phyloP scores from a whole-genome alignment of 2,888 invertebrate species.

The Leuctra nigra region DNA sequence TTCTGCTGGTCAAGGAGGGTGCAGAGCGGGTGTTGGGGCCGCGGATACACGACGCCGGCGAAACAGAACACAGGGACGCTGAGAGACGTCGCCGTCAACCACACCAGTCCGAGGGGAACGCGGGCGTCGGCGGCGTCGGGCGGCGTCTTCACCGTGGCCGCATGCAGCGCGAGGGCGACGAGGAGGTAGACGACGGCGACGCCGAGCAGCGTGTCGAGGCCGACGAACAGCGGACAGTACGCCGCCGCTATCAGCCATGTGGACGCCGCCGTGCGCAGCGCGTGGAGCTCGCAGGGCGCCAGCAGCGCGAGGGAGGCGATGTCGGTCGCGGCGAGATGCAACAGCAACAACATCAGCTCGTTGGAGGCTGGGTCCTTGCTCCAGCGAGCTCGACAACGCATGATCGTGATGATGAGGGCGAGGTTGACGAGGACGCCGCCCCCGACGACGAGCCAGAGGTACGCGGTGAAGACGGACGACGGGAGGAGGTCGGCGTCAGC shows the following conservation, averaged over 20 bases:
- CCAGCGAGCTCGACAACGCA: constrained; percentile 1
- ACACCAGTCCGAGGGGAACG: constrained; percentile 1
- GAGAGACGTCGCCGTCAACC: constrained; percentile 2
- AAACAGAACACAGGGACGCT: constrained; percentile 1
- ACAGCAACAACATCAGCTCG: constrained; percentile 12
- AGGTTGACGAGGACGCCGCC: constrained; percentile 11
- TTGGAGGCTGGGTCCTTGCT: neutral
- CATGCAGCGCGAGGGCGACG: constrained; percentile 11
- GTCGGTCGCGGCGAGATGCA: constrained; percentile 14
- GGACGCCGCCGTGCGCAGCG: neutral
- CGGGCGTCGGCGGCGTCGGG: neutral
- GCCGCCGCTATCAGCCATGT: constrained; percentile 4
- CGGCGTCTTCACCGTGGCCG: neutral
- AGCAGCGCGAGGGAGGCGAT: constrained; percentile 6
- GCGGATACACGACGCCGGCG: neutral
- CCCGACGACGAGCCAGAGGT: constrained; percentile 8
- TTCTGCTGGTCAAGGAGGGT: neutral
- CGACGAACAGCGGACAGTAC: constrained; percentile 18
- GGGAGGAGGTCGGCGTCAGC: neutral
- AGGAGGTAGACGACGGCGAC: constrained; percentile 1
- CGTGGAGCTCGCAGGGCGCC: constrained; percentile 7
- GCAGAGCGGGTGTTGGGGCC: neutral
- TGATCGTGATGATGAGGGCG: constrained; percentile 1
- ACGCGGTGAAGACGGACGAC: neutral
- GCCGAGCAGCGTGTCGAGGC: constrained; percentile 8